Percentiles rank a stretch among this genome's conserved stretches.
phyloP scores from a whole-genome alignment of 2,797 vertebrate genomes.

The Xenopus petersii region DNA sequence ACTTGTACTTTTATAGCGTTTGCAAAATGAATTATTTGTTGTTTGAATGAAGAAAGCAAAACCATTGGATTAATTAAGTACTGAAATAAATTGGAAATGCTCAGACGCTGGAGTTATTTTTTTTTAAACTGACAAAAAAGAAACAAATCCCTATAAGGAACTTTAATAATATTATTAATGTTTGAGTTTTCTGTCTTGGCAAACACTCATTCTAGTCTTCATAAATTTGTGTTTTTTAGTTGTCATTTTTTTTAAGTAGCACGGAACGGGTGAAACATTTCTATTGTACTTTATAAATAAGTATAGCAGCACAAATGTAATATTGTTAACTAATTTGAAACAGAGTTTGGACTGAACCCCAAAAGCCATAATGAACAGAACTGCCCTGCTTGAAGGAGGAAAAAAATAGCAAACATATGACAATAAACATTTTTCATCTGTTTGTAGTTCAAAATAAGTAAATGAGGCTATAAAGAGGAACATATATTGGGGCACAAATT shows the following conservation, averaged over 20 bases:
- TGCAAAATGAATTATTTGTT: too few relatives aligned
- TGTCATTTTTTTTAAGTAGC: neutral
- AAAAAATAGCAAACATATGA: slow-evolving; percentile 40
- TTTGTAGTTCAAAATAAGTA: slow-evolving; percentile 24
- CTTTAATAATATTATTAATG: slow-evolving; percentile 17
- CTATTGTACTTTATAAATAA: slow-evolving; percentile 19
- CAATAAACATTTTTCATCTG: slow-evolving; percentile 32
- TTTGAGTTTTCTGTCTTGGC: neutral
- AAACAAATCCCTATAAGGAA: slow-evolving; percentile 4
- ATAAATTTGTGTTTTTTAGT: neutral
- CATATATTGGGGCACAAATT: slow-evolving; percentile 10
- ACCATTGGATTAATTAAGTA: neutral
- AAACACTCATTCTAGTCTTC: neutral
- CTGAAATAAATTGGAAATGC: neutral
- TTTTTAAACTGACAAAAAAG: neutral
- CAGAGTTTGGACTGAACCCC: slow-evolving; percentile 25
- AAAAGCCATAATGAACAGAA: slow-evolving; percentile 6
- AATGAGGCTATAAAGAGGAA: slow-evolving; percentile 13
- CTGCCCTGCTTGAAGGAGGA: neutral
- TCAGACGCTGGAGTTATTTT: neutral
- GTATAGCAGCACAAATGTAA: slow-evolving; percentile 15
- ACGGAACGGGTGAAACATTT: slow-evolving; percentile 11
- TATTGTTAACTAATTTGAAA: slow-evolving; percentile 20
- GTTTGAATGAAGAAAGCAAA: neutral
- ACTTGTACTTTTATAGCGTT: too few relatives aligned